Base-by-base conservation (phyloP, 2,797 vertebrate species). In the Pogoniulus pusillus region DNA sequence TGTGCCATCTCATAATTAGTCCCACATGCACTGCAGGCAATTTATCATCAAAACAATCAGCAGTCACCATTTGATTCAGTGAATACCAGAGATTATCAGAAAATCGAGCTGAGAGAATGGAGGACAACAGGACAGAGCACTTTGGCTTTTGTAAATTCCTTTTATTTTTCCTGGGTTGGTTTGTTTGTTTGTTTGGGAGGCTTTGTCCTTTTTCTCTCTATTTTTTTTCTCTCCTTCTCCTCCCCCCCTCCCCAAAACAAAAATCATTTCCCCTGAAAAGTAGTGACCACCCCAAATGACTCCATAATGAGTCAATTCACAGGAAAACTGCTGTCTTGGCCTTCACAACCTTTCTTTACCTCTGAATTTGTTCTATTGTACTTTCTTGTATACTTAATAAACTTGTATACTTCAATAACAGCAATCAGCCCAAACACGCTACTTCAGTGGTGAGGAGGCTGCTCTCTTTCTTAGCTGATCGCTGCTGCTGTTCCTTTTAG, bases 21-120 rank as follows among this genome's bases (percentile, higher is more conserved):
- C 97, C 95, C 96, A 97, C 94, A 89, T 91, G 97, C 89, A 91
- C 78, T 96, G 87, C 83, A 93, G 96, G 96, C 93, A 96, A 97
- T 94, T 96, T 96, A 96, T 96, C 96, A 97, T 96, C 95, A 96
- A 97, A 97, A 98, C 95, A 97, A 97, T 96, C 96, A 97, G 94
- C 94, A 97, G 95, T 84, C 66, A 93, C 89, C 66, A 77, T 95
- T 91, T 95, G 90, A 88, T 89, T 95, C 93, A 82, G 41, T 82
- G 92, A 96, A 95, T 90, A 90, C 19, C n/a, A 76, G 83, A 88
- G 87, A 95, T 89, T 92, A 93, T 87, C 76, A 92, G 85, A 93
- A 94, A 93, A 92, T 59, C 76, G 75, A 94, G 75, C 71, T 0
- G 9, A 90, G 34, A 10, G 39, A 83, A 82, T 85, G 47, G 27